phyloP scores from a whole-genome alignment of 1,140 invertebrate species.

The Hyphantria cunea region DNA sequence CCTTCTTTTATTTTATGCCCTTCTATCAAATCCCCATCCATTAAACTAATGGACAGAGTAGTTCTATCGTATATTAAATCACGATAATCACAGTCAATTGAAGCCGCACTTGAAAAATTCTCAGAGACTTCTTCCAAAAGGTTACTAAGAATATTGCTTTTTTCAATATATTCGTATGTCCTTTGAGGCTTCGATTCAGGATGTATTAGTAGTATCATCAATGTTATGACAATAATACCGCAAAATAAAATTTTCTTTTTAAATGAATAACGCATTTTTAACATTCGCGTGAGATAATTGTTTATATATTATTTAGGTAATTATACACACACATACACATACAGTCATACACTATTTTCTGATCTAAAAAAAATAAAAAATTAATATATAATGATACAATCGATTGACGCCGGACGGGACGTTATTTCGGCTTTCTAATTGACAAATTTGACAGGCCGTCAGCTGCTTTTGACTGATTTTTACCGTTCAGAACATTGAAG shows the following conservation, averaged over 20 bases:
- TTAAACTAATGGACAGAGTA: constrained; percentile 49
- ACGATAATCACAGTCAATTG: constrained; percentile 64
- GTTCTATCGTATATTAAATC: constrained; percentile 60
- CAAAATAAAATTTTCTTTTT: constrained; percentile 62
- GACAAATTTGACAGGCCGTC: too few relatives aligned
- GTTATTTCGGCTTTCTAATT: too few relatives aligned
- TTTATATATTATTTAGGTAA: too few relatives aligned
- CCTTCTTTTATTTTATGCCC: constrained; percentile 65
- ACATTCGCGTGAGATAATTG: not conserved
- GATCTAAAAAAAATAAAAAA: too few relatives aligned
- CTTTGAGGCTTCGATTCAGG: constrained; percentile 53
- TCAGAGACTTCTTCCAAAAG: constrained; percentile 48
- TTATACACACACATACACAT: too few relatives aligned
- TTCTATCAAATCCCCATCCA: constrained; percentile 62
- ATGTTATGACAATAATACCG: constrained; percentile 37
- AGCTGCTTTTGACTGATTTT: too few relatives aligned
- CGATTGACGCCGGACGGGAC: too few relatives aligned
- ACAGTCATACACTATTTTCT: too few relatives aligned
- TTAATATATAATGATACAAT: too few relatives aligned
- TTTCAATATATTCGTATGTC: constrained; percentile 61
- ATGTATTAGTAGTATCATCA: constrained; percentile 59
- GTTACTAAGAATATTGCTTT: constrained; percentile 55
- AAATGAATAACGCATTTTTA: constrained; percentile 47
- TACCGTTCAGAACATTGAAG: too few relatives aligned
- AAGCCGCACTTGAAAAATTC: constrained; percentile 61